Conservation (phyloP, 1,140 invertebrate species). For the Rhopalosiphum padi region DNA sequence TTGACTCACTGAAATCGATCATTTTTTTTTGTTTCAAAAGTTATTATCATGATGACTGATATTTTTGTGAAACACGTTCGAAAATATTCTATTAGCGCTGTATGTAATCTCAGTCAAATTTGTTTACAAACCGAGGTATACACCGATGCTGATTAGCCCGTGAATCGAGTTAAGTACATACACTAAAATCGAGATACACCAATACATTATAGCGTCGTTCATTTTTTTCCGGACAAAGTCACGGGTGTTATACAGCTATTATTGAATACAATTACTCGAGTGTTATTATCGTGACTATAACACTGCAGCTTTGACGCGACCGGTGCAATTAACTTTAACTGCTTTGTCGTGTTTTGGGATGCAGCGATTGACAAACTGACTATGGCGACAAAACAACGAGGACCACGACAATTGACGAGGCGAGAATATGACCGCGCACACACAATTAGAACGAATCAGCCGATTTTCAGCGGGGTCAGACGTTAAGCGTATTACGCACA, state of each 20-base stretch:
- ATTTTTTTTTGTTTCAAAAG: no score
- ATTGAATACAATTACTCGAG: neutral
- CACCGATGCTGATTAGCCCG: neutral
- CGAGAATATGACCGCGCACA: neutral
- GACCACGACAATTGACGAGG: neutral
- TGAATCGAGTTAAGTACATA: neutral
- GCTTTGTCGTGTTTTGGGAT: constrained; percentile 25
- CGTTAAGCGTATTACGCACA: neutral
- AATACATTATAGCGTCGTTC: neutral
- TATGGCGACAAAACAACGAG: neutral
- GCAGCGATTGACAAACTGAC: neutral
- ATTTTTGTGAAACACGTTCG: no score
- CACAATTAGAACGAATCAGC: constrained; percentile 1
- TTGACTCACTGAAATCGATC: no score
- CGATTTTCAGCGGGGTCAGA: constrained; percentile 4
- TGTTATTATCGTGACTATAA: neutral
- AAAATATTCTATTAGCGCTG: no score
- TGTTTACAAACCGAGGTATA: no score
- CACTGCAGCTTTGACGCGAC: neutral
- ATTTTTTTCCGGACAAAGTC: neutral
- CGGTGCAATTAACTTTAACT: constrained; percentile 35
- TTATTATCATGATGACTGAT: no score
- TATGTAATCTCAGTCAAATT: neutral
- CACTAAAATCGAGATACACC: neutral
- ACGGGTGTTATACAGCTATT: neutral